phyloP scores from a whole-genome alignment of 2,797 vertebrate species.

The Notoglanidium macrostoma region DNA sequence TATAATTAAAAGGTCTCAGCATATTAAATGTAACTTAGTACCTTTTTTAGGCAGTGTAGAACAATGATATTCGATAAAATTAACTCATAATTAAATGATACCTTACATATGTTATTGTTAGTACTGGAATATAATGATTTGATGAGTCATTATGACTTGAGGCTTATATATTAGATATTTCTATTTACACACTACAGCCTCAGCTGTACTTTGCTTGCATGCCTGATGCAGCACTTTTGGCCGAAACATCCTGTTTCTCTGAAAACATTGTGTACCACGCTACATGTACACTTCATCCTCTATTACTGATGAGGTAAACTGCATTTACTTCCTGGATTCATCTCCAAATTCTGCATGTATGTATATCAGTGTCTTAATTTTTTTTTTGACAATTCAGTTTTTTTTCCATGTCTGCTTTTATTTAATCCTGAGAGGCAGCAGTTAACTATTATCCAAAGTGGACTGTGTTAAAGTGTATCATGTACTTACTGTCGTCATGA shows the following conservation, averaged over 20 bases:
- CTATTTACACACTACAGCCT: not conserved
- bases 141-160: not conserved
- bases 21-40: not conserved
- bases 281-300: not conserved
- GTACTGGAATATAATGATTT: not conserved
- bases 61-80: not conserved
- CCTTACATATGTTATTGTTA: not conserved
- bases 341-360: not conserved
- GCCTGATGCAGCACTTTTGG: not conserved
- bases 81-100: not conserved
- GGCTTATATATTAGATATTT: not conserved
- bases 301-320: not conserved
- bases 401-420: not conserved
- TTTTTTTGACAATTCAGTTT: not conserved
- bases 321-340: not conserved
- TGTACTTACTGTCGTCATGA: constrained; percentile 87
- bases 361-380: not conserved
- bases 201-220: not conserved
- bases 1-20: not conserved
- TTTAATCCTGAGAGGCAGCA: not conserved
- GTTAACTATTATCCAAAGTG: constrained; percentile 38
- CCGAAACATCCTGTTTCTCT: not conserved
- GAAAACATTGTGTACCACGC: not conserved
- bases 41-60: not conserved
- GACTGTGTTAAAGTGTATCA: constrained; percentile 8